Evolutionary conservation across 2,888 invertebrate species (phyloP), one percentile per base, ranked within the genome.

Genomic region (Ophion obscuratus): DNA sequence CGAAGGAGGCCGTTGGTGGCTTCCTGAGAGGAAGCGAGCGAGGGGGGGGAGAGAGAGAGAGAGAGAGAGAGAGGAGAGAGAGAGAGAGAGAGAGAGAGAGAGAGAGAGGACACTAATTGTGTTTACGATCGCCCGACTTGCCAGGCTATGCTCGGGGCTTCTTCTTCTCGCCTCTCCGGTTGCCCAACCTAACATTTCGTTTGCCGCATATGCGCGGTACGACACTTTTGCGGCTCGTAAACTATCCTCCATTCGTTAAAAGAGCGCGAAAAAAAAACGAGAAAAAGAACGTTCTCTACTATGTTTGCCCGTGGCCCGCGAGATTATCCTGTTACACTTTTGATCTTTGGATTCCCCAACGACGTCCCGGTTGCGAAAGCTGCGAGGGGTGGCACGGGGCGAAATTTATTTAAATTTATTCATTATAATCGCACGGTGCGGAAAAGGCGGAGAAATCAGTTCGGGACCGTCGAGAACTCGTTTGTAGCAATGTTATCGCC

Each of bases 51-150:
- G 36, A 36, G 36, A 36, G 36, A 36, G 36, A 36, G 14, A 53
- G 53, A 17, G 14, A 53, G 14, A 53, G 14, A 11, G 53, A 53
- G 53, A 53, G 53, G 14, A 47, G 14, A 47, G 53, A 53, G 53
- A 53, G 17, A 53, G 14, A 53, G 53, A 53, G 10, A 11, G 53
- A 17, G 14, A 5, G 53, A 53, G 53, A 14, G 5, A 53, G 53
- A 53, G 53, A 53, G 53, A 53, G 17, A 53, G 14, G 92, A 92
- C 92, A 88, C 90, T 92, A 92, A 92, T 92, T 92, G 89, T 92
- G 88, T 92, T 92, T 92, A 92, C 91, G 92, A 91, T 89, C 89
- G 88, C 80, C 83, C 87, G 87, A 83, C 87, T 86, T 79, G 87
- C 87, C 68, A 68, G 53, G 47, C 62, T n/a, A 74, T 67, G 70